phyloP scores from a whole-genome alignment of 2,797 vertebrate genomes.

The Amazonetta brasiliensis region DNA sequence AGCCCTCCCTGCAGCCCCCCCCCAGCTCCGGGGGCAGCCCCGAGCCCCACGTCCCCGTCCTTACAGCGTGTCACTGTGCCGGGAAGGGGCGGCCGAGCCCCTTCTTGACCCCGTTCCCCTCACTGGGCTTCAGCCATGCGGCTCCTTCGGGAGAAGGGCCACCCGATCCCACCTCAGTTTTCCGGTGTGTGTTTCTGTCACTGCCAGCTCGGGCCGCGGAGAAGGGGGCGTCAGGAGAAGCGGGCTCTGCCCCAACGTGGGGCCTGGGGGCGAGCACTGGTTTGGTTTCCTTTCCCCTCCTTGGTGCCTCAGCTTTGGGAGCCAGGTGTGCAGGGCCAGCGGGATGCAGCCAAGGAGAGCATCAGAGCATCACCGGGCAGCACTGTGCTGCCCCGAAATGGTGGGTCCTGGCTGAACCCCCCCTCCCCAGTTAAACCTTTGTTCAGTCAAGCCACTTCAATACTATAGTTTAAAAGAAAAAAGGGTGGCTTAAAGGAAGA shows the following conservation, averaged over 20 bases:
- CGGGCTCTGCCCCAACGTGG: background rate
- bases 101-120: background rate
- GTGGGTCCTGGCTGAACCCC: too few species aligned
- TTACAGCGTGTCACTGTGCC: background rate
- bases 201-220: background rate
- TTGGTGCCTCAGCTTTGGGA: background rate
- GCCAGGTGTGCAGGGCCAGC: too few species aligned
- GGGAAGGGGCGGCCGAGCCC: background rate
- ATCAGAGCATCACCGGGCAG: too few species aligned
- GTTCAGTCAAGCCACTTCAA: too few species aligned
- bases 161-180: background rate
- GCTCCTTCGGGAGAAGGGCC: background rate
- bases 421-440: too few species aligned
- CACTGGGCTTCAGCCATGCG: background rate
- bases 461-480: background rate
- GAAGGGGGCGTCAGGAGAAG: background rate
- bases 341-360: too few species aligned
- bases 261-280: background rate
- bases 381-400: too few species aligned
- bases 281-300: background rate
- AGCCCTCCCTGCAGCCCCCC: background rate
- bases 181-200: background rate
- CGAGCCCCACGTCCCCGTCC: background rate
- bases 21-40: background rate
- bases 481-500: background rate